Evolutionary conservation across 2,113 vertebrate species (phyloP).

Genomic region (Peromyscus leucopus): DNA sequence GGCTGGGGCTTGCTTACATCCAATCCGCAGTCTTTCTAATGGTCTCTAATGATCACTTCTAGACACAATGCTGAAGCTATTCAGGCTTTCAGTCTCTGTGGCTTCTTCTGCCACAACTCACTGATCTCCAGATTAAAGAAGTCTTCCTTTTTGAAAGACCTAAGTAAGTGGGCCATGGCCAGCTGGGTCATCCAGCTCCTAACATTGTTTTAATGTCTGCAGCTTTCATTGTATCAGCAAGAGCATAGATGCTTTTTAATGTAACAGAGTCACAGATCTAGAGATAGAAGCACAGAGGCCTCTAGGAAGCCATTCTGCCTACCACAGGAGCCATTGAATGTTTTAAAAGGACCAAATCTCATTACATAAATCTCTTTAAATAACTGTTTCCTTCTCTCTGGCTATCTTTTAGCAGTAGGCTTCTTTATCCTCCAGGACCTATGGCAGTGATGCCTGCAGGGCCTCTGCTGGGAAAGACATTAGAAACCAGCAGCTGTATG

Average conservation of each 20-base stretch:
- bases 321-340: neutral
- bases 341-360: slow-evolving; percentile 49
- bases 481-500: slow-evolving; percentile 48
- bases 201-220: neutral
- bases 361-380: slow-evolving; percentile 62
- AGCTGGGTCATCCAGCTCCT: neutral
- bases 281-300: neutral
- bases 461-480: slow-evolving; percentile 63
- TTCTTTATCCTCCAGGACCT: slow-evolving; percentile 58
- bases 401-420: slow-evolving; percentile 40
- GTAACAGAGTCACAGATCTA: neutral
- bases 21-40: neutral
- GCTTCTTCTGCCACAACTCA: neutral
- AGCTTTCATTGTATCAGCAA: neutral
- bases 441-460: slow-evolving; percentile 49
- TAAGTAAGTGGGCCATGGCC: neutral
- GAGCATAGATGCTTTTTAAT: neutral
- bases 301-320: slow-evolving; percentile 18
- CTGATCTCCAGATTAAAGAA: neutral
- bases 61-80: neutral
- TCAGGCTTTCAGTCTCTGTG: neutral
- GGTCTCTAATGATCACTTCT: neutral
- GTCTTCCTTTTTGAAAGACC: neutral
- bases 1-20: neutral
- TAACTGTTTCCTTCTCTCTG: slow-evolving; percentile 41